A percentile compares a stretch with the other conserved stretches of the same genome.
These are phyloP conservation scores for Sinocyclocheilus anshuiensis DNA, from an alignment of 2,113 vertebrate species.

Conservation along the genomic window DNA sequence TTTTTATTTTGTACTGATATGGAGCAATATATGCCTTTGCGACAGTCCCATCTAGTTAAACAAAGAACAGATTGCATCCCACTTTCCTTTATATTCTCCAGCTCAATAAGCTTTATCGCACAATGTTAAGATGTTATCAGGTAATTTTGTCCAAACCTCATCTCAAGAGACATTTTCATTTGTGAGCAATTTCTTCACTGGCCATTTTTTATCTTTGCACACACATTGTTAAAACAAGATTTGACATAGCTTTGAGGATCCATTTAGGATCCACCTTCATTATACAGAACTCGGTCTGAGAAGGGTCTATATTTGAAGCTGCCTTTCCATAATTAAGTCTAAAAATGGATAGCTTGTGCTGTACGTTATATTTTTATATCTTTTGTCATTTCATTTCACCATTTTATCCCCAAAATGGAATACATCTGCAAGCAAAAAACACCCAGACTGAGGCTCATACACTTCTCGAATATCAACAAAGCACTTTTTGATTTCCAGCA, in stretches of 20 bases:
- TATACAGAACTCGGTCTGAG: neutral
- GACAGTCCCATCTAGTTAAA: neutral
- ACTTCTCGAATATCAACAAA: neutral
- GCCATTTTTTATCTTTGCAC: neutral
- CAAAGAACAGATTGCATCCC: slow-evolving; percentile 7
- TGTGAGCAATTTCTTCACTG: slow-evolving; percentile 18
- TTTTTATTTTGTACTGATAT: neutral
- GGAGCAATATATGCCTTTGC: neutral
- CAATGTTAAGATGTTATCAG: slow-evolving; percentile 1
- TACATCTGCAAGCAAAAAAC: neutral
- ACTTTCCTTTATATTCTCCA: slow-evolving; percentile 8
- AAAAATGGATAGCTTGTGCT: neutral
- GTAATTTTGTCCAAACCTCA: neutral
- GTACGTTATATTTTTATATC: neutral
- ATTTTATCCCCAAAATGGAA: neutral
- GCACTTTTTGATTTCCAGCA: neutral
- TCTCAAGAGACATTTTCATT: slow-evolving; percentile 16
- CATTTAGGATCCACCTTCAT: neutral
- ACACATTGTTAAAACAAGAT: neutral
- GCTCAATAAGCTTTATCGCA: neutral
- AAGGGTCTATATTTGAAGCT: neutral
- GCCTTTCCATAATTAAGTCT: neutral
- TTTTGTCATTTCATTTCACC: neutral
- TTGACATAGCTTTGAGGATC: neutral
- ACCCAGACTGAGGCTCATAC: neutral